Percentiles rank a stretch among this genome's conserved stretches.
Evolutionary conservation across 2,888 invertebrate genomes (phyloP).

Genomic region (Tiphia femorata): DNA sequence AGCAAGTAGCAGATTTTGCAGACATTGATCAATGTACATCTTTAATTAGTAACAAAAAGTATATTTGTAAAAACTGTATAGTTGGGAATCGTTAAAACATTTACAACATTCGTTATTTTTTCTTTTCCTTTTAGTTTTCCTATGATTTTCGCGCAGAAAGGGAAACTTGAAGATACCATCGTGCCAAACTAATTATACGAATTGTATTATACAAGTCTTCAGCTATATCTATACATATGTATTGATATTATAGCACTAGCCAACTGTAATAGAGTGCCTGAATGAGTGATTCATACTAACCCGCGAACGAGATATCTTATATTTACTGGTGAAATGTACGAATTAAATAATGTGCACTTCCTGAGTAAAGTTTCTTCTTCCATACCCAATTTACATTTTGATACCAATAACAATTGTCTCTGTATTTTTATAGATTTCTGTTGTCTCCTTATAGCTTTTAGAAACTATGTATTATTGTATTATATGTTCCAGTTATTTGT

Average conservation of each 20-base stretch:
- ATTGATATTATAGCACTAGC: conserved; percentile 59
- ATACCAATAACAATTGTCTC: conserved; percentile 59
- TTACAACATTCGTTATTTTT: neutral
- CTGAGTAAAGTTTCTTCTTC: conserved; percentile 45
- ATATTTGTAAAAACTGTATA: too few species aligned
- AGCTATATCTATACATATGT: conserved; percentile 54
- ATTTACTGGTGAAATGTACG: conserved; percentile 41
- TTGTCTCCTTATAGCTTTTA: conserved; percentile 65
- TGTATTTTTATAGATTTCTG: conserved; percentile 66
- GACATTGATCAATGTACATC: too few species aligned
- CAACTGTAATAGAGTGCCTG: conserved; percentile 67
- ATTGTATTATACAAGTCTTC: conserved; percentile 40
- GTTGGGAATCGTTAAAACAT: neutral
- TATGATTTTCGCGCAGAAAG: conserved; percentile 66
- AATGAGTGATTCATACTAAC: conserved; percentile 60
- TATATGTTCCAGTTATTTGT: conserved; percentile 52
- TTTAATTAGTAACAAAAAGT: too few species aligned
- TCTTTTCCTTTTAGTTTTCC: conserved; percentile 55
- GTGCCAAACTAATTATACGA: conserved; percentile 62
- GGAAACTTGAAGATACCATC: conserved; percentile 59
- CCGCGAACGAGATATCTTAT: conserved; percentile 41
- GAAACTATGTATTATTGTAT: conserved; percentile 52
- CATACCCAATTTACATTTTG: conserved; percentile 56
- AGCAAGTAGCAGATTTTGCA: too few species aligned
- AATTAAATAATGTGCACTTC: conserved; percentile 38